Base-by-base conservation (phyloP, 1,140 invertebrate genomes). In the Subanguina moxae region DNA sequence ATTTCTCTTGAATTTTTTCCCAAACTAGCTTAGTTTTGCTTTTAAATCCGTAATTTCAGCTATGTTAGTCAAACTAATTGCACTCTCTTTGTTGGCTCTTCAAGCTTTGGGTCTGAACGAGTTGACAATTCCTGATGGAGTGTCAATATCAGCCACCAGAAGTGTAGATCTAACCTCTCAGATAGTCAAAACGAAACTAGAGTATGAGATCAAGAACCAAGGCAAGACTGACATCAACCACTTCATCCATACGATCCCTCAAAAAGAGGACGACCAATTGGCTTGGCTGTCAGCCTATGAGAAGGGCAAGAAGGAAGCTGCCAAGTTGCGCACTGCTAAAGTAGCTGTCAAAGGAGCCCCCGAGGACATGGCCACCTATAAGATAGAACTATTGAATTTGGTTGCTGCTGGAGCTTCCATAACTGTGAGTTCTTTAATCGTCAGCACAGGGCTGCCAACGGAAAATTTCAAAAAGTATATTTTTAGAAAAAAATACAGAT, bases 81-180 rank as follows among this genome's bases (percentile, higher is more conserved):
- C 59, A 1, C 21, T 59, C 0, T 61, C 43, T 17, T 8, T 28
- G 25, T 38, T 67, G 57, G 42, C 42, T 21, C 45, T 1, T 0
- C 48, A 52, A 15, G 11, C 45, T 25, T 30, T 32, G n/a, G 17
- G 9, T 17, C 56, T 7, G 27, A 59, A 15, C 28, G 65, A 67
- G 38, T 19, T 61, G 8, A 61, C 13, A 30, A 17, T 67, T 11
- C 32, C 28, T 38, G 19, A 56, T 19, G 63, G 57, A 11, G 28
- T 67, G 19, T 27, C 46, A 30, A 45, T 68, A 42, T 46, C 58
- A 42, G 79, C 72, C 38, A 66, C 67, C 25, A 62, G 78, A 38
- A 77, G 65, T 19, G 61, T 80, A 13, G 78, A 80, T 65, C 46
- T 82, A 5, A 68, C 79, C 27, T 67, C 77, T 0, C 78, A 80